Evolutionary conservation across 2,797 vertebrate genomes (phyloP).

Genomic region (Sebastes iracundus): DNA sequence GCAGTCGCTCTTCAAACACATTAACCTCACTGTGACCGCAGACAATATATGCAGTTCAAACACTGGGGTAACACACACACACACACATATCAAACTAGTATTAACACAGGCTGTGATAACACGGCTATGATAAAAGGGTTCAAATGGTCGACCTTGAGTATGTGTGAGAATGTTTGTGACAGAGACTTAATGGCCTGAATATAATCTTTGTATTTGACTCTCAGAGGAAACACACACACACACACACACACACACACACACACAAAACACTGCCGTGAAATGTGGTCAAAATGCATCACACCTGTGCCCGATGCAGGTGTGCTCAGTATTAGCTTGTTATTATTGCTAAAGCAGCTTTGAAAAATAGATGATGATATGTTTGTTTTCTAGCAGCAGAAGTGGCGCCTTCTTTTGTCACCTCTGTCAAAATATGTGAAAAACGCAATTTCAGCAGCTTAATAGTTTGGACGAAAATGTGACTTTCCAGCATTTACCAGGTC

Average conservation of each 20-base stretch:
- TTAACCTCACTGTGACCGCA: constrained; percentile 3
- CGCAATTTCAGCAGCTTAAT: constrained; percentile 21
- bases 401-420: background rate
- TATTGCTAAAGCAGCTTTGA: background rate
- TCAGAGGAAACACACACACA: background rate
- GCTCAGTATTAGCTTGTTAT: background rate
- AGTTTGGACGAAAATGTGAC: background rate
- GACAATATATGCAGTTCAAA: constrained; percentile 19
- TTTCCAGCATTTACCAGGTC: background rate
- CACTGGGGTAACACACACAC: background rate
- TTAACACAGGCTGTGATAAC: constrained; percentile 8
- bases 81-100: background rate
- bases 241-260: background rate
- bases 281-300: background rate
- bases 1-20: constrained; percentile 26
- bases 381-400: constrained; percentile 1
- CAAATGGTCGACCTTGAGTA: constrained; percentile 14
- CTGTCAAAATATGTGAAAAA: constrained; percentile 13
- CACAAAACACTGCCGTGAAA: background rate
- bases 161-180: constrained; percentile 25
- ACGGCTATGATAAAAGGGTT: constrained; percentile 18
- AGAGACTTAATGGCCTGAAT: constrained; percentile 27
- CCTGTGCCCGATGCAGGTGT: background rate
- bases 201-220: constrained; percentile 37
- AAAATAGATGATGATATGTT: background rate